phyloP scores from a whole-genome alignment of 1,140 invertebrate genomes.

The Drosophila rufa region DNA sequence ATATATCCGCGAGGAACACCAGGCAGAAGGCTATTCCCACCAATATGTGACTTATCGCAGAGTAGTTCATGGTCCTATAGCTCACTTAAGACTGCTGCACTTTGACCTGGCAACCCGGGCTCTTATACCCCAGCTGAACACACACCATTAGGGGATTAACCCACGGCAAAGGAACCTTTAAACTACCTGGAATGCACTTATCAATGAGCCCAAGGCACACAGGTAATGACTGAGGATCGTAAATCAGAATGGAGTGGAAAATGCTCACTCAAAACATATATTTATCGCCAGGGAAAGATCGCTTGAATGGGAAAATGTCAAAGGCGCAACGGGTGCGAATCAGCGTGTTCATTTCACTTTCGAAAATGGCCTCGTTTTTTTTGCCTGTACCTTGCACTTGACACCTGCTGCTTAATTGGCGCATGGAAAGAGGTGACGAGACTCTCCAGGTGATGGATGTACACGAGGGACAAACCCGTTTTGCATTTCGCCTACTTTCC shows the following conservation, averaged over 20 bases:
- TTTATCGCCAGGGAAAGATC: slow-evolving; percentile 8
- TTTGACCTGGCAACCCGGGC: slow-evolving; percentile 17
- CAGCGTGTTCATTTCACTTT: slow-evolving; percentile 41
- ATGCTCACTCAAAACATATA: slow-evolving; percentile 20
- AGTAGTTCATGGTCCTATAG: slow-evolving; percentile 39
- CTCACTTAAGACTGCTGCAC: slow-evolving; percentile 29
- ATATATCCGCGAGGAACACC: neutral
- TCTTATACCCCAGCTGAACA: slow-evolving; percentile 40
- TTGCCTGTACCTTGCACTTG: slow-evolving; percentile 34
- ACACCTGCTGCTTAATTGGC: slow-evolving; percentile 50
- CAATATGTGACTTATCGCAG: neutral
- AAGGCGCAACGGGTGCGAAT: slow-evolving; percentile 27
- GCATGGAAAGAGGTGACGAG: slow-evolving; percentile 15
- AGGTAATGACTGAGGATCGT: slow-evolving; percentile 30
- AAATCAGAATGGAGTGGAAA: slow-evolving; percentile 31
- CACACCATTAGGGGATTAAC: slow-evolving; percentile 46
- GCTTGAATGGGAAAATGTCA: slow-evolving; percentile 8
- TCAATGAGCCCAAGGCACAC: slow-evolving; percentile 31
- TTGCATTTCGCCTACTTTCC: slow-evolving; percentile 53
- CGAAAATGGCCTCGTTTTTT: slow-evolving; percentile 26
- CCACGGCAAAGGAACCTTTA: neutral
- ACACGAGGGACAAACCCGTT: slow-evolving; percentile 17
- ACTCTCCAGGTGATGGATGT: slow-evolving; percentile 15
- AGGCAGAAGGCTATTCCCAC: slow-evolving; percentile 13
- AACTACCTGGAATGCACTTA: slow-evolving; percentile 32